phyloP scores from a whole-genome alignment of 2,797 vertebrate species.

The Tapera naevia region DNA sequence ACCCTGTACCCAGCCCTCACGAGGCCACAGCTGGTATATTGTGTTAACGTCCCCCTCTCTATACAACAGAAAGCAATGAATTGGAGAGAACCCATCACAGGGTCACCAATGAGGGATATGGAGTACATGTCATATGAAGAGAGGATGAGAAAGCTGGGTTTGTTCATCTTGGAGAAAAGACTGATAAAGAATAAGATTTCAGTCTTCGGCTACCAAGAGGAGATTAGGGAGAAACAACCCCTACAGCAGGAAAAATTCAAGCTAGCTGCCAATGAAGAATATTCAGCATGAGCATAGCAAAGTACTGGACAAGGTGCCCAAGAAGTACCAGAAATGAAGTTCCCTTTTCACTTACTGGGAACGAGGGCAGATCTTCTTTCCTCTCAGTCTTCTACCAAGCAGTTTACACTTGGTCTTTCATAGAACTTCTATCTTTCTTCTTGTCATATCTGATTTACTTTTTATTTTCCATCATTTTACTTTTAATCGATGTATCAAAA shows the following conservation, averaged over 20 bases:
- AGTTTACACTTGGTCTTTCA: background rate
- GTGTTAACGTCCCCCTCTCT: background rate
- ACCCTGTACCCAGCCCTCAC: background rate
- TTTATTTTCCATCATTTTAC: conserved; percentile 4
- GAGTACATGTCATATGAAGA: rapidly evolving
- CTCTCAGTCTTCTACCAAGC: background rate
- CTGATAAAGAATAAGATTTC: background rate
- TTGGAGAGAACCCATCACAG: background rate
- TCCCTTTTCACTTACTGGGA: background rate
- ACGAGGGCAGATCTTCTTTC: background rate
- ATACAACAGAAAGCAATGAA: background rate
- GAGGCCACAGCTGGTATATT: background rate
- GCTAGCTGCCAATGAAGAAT: background rate
- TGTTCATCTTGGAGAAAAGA: background rate
- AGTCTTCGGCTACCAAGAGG: background rate
- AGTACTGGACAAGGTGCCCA: background rate
- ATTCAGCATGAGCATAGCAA: background rate
- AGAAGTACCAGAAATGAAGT: background rate
- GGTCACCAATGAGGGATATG: background rate
- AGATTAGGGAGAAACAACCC: background rate
- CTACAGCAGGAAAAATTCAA: background rate
- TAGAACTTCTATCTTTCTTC: background rate
- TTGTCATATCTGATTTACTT: background rate
- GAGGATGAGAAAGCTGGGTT: background rate
- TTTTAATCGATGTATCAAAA: conserved; percentile 19